Evolutionary conservation across 1,140 invertebrate species (phyloP).

Genomic region (Tribolium madens): DNA sequence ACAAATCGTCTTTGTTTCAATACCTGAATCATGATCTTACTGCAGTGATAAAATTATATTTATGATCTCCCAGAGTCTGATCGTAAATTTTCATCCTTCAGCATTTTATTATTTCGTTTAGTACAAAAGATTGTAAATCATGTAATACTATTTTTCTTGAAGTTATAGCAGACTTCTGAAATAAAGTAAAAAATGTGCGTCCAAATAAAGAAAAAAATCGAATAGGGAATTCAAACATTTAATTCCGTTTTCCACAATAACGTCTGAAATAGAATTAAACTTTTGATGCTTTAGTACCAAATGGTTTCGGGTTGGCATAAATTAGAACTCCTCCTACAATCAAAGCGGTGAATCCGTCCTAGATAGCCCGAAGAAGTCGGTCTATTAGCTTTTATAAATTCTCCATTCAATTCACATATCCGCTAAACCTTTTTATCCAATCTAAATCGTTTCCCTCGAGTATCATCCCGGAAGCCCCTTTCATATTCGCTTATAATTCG

Average conservation of each 20-base stretch:
- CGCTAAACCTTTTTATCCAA: constrained; percentile 37
- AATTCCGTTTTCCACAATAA: background rate
- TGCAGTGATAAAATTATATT: background rate
- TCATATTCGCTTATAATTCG: constrained; percentile 18
- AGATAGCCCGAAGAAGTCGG: constrained; percentile 19
- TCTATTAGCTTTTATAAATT: constrained; percentile 38
- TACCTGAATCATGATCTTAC: background rate
- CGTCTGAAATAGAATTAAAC: background rate
- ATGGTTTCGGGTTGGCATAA: background rate
- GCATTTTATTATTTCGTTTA: background rate
- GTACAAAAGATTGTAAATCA: background rate
- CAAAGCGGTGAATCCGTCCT: background rate
- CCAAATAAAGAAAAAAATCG: background rate
- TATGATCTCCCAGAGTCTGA: background rate
- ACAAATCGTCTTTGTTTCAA: background rate
- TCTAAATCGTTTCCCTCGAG: constrained; percentile 28
- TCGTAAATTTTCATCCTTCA: background rate
- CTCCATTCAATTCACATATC: constrained; percentile 34
- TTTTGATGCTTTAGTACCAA: background rate
- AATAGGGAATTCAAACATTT: background rate
- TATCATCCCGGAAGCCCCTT: constrained; percentile 16
- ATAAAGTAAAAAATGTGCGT: background rate
- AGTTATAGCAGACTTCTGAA: background rate
- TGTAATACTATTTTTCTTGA: background rate
- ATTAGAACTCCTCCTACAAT: background rate